Evolutionary conservation across 2,797 vertebrate genomes (phyloP).

Genomic region (Limosa lapponica): DNA sequence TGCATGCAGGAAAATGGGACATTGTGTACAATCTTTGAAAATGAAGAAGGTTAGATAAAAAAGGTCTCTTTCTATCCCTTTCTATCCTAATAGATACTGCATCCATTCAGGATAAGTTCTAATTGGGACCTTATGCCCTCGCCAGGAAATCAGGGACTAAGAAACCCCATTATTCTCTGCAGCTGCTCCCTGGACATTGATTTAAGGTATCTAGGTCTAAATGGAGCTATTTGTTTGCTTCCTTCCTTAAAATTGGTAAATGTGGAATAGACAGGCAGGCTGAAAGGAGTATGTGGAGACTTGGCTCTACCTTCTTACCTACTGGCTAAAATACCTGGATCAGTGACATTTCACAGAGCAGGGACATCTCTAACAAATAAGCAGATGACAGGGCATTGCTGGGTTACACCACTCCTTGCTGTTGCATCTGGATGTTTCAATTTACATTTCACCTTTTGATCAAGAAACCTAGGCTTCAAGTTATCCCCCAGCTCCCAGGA

Average conservation of each 20-base stretch:
- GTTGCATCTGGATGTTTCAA: neutral
- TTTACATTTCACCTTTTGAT: neutral
- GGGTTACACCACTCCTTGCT: neutral
- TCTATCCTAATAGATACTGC: neutral
- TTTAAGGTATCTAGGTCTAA: neutral
- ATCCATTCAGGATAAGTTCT: slow-evolving; percentile 23
- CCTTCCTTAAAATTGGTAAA: neutral
- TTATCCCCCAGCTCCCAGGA: neutral
- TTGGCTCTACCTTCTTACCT: neutral
- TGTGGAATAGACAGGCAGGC: neutral
- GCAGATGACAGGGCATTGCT: neutral
- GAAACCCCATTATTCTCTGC: neutral
- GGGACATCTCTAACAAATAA: neutral
- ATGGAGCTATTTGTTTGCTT: neutral
- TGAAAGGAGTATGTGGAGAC: neutral
- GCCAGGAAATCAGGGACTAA: neutral
- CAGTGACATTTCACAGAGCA: neutral
- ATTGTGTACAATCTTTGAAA: slow-evolving; percentile 3
- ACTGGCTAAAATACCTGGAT: neutral
- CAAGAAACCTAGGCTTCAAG: neutral
- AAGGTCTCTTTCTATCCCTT: neutral
- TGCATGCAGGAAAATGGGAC: neutral
- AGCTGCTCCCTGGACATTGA: neutral
- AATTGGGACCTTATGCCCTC: slow-evolving; percentile 23
- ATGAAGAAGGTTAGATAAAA: neutral